Base-by-base conservation (phyloP, 2,888 invertebrate species). In the Epinotia brunnichana region DNA sequence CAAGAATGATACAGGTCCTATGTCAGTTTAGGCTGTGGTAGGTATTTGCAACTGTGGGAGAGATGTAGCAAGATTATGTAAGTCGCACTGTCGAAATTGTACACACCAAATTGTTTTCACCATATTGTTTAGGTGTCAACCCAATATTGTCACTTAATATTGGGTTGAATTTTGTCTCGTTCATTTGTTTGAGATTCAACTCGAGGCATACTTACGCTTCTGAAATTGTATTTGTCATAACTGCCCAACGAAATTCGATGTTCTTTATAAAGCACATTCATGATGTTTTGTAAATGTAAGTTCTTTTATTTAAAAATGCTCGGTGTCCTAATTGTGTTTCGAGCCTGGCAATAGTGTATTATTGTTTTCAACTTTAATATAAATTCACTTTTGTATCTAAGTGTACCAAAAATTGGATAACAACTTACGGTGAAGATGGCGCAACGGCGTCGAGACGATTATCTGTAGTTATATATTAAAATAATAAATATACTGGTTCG, bases 391-490 rank as follows among this genome's bases (percentile, higher is more conserved):
- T 74, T 79, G 76, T 76, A 76, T 82, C 78, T 76, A 82, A 83
- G 87, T 86, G 87, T 90, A 92, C 90, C 91, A 92, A 92, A 91
- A 84, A 87, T 78, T 80, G 81, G 79, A 78, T 82, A 79, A 81
- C 78, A 74, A 73, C 75, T 76, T 74, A 68, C 70, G 76, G 74
- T 70, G 77, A 71, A 76, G 79, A 79, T 74, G 74, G 78, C 73
- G 81, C 81, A 76, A 69, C 66, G 75, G 79, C 82, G 80, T 85
- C 82, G 84, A 84, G 87, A 87, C 85, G 89, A 89, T 88, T 87
- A 87, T 88, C 88, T 88, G 89, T 91, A 92, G 91, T 89, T 90
- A 90, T 90, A 85, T 90, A 90, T 87, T 87, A 85, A 90, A 91
- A 88, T 89, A 88, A 91, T 87, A 83, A 87, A 88, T 87, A 85